These are phyloP conservation scores for Zosterops hypoxanthus DNA, from an alignment of 2,113 vertebrate genomes.

Conservation along the genomic window DNA sequence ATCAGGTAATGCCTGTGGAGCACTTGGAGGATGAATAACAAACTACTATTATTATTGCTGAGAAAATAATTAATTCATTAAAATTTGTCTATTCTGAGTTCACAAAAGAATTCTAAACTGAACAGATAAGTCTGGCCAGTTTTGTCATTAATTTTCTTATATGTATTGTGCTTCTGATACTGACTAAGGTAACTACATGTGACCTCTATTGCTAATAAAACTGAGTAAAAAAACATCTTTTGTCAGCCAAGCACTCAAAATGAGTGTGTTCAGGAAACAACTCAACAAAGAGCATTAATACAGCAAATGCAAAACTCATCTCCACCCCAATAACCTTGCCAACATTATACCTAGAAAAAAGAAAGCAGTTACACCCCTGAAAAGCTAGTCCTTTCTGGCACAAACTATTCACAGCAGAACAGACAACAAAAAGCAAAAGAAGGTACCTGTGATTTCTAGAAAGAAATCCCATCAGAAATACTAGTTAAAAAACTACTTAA, in stretches of 20 bases:
- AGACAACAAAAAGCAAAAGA: not conserved
- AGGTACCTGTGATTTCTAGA: not conserved
- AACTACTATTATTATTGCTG: not conserved
- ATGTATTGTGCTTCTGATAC: not conserved
- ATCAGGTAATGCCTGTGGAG: accelerated
- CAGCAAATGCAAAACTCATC: not conserved
- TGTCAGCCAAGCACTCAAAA: not conserved
- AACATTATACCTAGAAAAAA: not conserved
- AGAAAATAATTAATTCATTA: not conserved
- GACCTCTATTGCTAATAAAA: not conserved
- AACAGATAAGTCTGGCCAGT: not conserved
- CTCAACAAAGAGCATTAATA: not conserved
- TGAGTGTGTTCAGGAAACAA: not conserved
- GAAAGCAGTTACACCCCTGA: not conserved
- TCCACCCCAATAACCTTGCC: not conserved
- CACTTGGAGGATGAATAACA: not conserved
- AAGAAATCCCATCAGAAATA: not conserved
- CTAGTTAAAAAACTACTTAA: not conserved
- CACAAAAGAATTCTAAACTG: not conserved
- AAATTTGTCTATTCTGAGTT: not conserved
- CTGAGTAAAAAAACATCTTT: not conserved
- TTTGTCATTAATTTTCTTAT: not conserved
- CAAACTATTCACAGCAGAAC: not conserved
- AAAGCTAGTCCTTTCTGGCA: not conserved
- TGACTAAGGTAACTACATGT: not conserved